Evolutionary conservation across 2,797 vertebrate genomes (phyloP).

Genomic region (Chiloscyllium punctatum): DNA sequence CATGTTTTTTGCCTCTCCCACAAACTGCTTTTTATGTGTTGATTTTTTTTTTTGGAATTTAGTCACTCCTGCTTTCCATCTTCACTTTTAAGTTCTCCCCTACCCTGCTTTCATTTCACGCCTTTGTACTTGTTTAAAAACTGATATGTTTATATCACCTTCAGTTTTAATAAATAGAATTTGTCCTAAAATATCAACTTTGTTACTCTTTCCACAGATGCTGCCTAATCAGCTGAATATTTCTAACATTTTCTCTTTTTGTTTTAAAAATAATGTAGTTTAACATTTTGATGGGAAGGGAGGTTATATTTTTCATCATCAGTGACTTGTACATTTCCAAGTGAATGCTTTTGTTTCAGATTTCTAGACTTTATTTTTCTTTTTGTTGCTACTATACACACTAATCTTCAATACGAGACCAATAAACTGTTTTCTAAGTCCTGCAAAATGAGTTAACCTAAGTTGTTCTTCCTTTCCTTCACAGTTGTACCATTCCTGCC

Average conservation of each 20-base stretch:
- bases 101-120: background rate
- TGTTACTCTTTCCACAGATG: background rate
- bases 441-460: background rate
- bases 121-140: background rate
- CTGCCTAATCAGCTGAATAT: background rate
- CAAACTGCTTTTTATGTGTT: background rate
- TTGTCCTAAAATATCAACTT: background rate
- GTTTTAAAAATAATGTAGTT: background rate
- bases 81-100: background rate
- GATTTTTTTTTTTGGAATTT: background rate
- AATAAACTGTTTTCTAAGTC: background rate
- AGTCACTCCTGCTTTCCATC: background rate
- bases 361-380: background rate
- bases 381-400: background rate
- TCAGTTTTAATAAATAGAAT: background rate
- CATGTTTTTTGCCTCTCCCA: background rate
- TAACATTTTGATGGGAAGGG: background rate
- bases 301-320: background rate
- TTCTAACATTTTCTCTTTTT: background rate
- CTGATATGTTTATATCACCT: background rate
- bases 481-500: slow-evolving; percentile 76
- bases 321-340: background rate
- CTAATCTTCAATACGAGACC: background rate
- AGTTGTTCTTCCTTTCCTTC: slow-evolving; percentile 40
- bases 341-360: background rate